These are phyloP conservation scores for Asarcornis scutulata DNA, from an alignment of 2,113 vertebrate species.

Conservation along the genomic window DNA sequence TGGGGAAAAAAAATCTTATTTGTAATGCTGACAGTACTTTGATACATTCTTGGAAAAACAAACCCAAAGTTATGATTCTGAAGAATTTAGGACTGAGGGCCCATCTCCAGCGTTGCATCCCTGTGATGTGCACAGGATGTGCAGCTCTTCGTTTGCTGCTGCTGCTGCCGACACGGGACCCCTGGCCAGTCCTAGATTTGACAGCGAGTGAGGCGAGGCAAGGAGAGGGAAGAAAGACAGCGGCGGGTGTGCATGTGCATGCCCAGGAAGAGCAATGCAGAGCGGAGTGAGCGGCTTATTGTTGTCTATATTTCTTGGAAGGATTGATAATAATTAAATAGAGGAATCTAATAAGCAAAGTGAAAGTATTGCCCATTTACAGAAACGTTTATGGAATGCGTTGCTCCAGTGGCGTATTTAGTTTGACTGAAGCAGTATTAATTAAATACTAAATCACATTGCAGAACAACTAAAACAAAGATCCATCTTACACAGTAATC, in stretches of 20 bases:
- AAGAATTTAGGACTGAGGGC: background rate
- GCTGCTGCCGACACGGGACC: rapidly evolving
- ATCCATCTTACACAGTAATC: background rate
- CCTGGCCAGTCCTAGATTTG: background rate
- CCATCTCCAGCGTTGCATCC: background rate
- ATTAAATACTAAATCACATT: background rate
- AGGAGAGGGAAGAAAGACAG: rapidly evolving
- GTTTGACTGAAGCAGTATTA: background rate
- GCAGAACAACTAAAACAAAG: background rate
- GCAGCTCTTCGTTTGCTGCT: background rate
- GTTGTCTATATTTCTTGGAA: background rate
- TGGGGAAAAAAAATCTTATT: background rate
- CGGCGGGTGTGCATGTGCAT: rapidly evolving
- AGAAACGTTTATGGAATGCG: background rate
- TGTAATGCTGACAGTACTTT: background rate
- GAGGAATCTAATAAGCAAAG: background rate
- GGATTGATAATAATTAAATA: background rate
- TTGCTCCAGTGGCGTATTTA: background rate
- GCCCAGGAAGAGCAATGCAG: background rate
- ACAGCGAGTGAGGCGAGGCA: background rate
- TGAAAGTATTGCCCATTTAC: background rate
- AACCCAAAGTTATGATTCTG: background rate
- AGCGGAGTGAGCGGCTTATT: background rate
- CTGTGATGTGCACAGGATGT: background rate
- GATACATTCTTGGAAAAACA: background rate